Evolutionary conservation across 1,140 invertebrate genomes (phyloP), one percentile per base, ranked within the genome.

Genomic region (Choristoneura fumiferana): DNA sequence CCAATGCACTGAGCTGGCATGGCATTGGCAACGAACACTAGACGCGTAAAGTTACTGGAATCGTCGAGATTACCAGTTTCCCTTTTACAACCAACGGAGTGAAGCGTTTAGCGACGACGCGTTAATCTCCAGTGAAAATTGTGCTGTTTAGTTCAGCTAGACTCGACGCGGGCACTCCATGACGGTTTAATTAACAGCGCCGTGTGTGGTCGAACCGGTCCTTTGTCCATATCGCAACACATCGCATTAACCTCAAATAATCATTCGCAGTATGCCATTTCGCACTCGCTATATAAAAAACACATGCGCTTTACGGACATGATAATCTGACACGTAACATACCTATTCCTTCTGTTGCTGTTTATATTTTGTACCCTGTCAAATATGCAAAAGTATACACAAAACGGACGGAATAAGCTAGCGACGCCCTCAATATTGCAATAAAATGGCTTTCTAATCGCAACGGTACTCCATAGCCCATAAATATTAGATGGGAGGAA

Each of bases 381-480:
- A 84, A 85, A 81, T 83, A 87, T 87, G 67, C 74, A 87, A 67
- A 72, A 54, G 63, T 67, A 69, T 76, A 73, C 78, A 84, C 68
- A 73, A 65, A 72, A 60, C 54, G 65, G 58, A 70, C 67, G 63
- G 69, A 75, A 67, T 78, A 71, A 76, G 73, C 74, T 60, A 59
- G 69, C 74, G 69, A 74, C 67, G 58, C 62, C 64, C 63, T 80
- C 80, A 78, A 85, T 84, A 77, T 81, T 75, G 73, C 70, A 73
- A 78, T 81, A 73, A 79, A 83, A 84, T 71, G 76, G 69, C 74
- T 78, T 86, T 82, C 76, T 86, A 84, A 86, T 87, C 77, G 80
- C 58, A 69, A 63, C 54, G 56, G 57, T 73, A 67, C 59, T 71
- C 71, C 76, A 72, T 68, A 53, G 61, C 63, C 71, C 73, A 81